These are phyloP conservation scores for Aplysina aerophoba DNA, from an alignment of 37 sponge, comb jelly and placozoan genomes.

Conservation along the genomic window DNA sequence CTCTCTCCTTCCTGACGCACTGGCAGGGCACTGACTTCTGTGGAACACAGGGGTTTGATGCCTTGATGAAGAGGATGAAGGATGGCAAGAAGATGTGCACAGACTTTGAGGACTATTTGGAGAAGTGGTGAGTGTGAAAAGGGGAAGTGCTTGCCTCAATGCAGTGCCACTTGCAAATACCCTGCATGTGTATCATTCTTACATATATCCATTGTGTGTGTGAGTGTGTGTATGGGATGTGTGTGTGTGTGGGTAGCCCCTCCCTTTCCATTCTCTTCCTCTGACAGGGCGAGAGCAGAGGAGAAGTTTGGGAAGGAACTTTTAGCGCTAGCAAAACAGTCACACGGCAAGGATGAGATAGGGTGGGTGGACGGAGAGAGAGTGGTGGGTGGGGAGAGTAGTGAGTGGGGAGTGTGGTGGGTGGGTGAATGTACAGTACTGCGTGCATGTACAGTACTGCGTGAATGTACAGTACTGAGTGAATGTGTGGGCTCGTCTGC, in stretches of 20 bases:
- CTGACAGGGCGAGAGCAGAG: constrained; percentile 80
- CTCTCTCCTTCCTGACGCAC: too few relatives aligned
- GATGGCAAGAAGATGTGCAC: constrained; percentile 84
- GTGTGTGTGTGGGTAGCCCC: constrained; percentile 19
- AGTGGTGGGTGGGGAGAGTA: neutral
- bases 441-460: too few relatives aligned
- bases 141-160: neutral
- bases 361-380: constrained; percentile 64
- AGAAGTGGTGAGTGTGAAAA: constrained; percentile 58
- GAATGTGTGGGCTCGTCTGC: neutral
- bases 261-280: neutral
- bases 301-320: constrained; percentile 80
- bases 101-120: constrained; percentile 87
- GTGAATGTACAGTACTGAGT: too few relatives aligned
- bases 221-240: constrained; percentile 35
- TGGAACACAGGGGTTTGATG: constrained; percentile 77
- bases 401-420: neutral
- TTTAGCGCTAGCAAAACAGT: constrained; percentile 52
- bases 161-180: neutral
- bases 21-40: constrained; percentile 81
- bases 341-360: constrained; percentile 82
- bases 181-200: neutral
- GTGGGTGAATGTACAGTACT: neutral
- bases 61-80: constrained; percentile 76
- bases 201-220: constrained; percentile 22